Evolutionary conservation across 2,888 invertebrate species (phyloP).

Genomic region (Galerucella calmariensis): DNA sequence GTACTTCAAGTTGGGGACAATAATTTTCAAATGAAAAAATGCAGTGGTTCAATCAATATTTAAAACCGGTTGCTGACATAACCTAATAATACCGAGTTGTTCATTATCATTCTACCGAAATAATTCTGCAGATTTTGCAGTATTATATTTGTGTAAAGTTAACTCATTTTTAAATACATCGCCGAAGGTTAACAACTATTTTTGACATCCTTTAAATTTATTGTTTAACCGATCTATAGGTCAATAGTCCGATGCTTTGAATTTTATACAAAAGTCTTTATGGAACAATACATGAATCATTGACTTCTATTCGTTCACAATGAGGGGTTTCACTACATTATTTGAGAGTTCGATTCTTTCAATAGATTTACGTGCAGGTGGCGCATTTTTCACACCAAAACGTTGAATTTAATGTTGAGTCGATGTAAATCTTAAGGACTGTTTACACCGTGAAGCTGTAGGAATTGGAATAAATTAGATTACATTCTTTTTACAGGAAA

Average conservation of each 20-base stretch:
- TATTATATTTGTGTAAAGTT: no score
- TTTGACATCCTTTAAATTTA: slow-evolving; percentile 24
- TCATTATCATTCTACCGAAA: no score
- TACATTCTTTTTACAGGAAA: no score
- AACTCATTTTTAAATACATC: no score
- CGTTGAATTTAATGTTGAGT: slow-evolving; percentile 11
- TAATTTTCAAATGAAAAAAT: no score
- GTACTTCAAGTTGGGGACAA: no score
- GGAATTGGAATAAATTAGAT: not conserved
- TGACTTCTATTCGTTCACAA: slow-evolving; percentile 35
- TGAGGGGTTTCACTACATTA: slow-evolving; percentile 19
- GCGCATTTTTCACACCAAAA: slow-evolving; percentile 33
- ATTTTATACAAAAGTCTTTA: slow-evolving; percentile 35
- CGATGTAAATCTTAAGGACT: not conserved
- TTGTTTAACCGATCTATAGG: slow-evolving; percentile 24
- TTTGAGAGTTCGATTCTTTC: slow-evolving; percentile 37
- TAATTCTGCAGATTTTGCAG: no score
- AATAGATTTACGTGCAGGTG: slow-evolving; percentile 39
- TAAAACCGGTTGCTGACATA: no score
- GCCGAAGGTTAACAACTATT: slow-evolving; percentile 2
- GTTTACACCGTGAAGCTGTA: not conserved
- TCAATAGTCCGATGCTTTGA: slow-evolving; percentile 25
- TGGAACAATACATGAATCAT: slow-evolving; percentile 36
- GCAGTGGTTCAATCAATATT: no score
- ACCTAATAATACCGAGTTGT: no score